Evolutionary conservation across 2,113 vertebrate genomes (phyloP), one percentile per base, ranked within the genome.

Genomic region (Platichthys flesus): DNA sequence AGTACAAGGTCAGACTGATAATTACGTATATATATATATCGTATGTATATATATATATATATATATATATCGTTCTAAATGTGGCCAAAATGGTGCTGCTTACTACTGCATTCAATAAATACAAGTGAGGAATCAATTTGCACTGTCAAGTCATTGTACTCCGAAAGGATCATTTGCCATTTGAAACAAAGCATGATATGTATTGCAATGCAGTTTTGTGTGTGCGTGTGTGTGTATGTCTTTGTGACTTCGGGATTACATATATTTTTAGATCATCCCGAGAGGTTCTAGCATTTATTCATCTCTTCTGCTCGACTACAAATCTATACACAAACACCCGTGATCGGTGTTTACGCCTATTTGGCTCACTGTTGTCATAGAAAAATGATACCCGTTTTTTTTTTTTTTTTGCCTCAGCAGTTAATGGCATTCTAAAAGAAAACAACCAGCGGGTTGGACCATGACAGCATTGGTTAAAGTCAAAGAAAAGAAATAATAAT

Each of bases 381-480:
- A 92, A 90, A 90, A 87, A 89, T 74, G 8, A 89, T 91, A 92
- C 92, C 91, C 90, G 89, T 93, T 93, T 63, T 62, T 61, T 61
- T n/a, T n/a, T 37, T 20, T 28, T 61, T 62, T 62, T 93, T 79
- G 71, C 81, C 83, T 88, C 84, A 78, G 86, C 77, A 61, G 81
- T 83, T 79, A 70, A 85, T 85, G 88, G 59, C 49, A 26, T 78
- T 84, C 58, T 3, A 55, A 37, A 61, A 21, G 0, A 70, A 64
- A 64, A 74, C 45, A 76, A 76, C 55, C 81, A 84, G 81, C 76
- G 74, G 76, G 67, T 71, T 78, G 80, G 76, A 88, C 74, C 64
- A 42, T 55, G 78, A 84, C 81, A 80, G 71, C 67, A 71, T 70
- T 24, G 45, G 35, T 31, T 76, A 49, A 54, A 71, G 28, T 83